Percentiles rank a stretch among this genome's conserved stretches.
Evolutionary conservation across 1,140 invertebrate genomes (phyloP).

Genomic region (Drosophila parabipectinata): DNA sequence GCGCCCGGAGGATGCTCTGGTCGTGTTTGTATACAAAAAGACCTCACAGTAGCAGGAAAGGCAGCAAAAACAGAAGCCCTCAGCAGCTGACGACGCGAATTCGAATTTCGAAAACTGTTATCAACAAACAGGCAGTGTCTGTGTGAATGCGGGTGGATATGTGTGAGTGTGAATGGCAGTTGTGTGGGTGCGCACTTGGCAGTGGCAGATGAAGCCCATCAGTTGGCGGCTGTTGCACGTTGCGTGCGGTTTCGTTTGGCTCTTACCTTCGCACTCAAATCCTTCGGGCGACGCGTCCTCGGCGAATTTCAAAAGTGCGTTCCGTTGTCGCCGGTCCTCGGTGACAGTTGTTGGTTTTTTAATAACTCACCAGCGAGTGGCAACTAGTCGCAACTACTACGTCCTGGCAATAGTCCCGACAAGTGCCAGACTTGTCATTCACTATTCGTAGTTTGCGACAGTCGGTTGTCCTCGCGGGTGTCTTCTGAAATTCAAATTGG

Average conservation of each 20-base stretch:
- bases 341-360: constrained; percentile 41
- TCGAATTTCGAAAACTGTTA: constrained; percentile 79
- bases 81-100: constrained; percentile 68
- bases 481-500: neutral
- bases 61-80: constrained; percentile 39
- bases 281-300: constrained; percentile 18
- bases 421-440: constrained; percentile 53
- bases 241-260: constrained; percentile 65
- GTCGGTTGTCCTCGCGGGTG: constrained; percentile 55
- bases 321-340: constrained; percentile 29
- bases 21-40: constrained; percentile 54
- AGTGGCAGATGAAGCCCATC: constrained; percentile 67
- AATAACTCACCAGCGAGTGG: constrained; percentile 37
- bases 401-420: constrained; percentile 39
- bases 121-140: constrained; percentile 55
- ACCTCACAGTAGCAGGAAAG: constrained; percentile 19
- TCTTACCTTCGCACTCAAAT: constrained; percentile 27
- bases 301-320: constrained; percentile 65
- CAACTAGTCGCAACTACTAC: constrained; percentile 46
- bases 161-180: constrained; percentile 6
- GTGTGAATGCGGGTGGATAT: constrained; percentile 20
- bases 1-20: constrained; percentile 43
- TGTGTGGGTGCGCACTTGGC: constrained; percentile 48
- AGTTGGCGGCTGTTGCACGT: constrained; percentile 81
- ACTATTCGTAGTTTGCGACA: constrained; percentile 55